Conservation (phyloP, 23 tunicate species). For the Styela plicata region DNA sequence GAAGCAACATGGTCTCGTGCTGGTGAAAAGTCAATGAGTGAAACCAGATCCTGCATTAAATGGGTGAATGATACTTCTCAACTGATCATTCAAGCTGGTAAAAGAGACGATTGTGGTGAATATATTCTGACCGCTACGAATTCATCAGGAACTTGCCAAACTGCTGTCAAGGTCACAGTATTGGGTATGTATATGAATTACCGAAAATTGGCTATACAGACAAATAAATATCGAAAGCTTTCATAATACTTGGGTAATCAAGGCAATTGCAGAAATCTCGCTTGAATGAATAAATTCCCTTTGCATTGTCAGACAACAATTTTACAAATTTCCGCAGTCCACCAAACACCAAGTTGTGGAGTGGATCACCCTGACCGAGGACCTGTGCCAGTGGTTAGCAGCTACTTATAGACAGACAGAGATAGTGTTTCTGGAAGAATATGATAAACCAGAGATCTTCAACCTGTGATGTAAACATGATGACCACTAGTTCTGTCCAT, state of each 20-base stretch:
- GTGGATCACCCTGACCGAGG: no score
- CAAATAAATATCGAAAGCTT: not conserved
- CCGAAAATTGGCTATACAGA: not conserved
- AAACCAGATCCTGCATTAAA: slow-evolving; percentile 45
- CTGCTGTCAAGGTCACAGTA: slow-evolving; percentile 61
- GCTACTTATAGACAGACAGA: no score
- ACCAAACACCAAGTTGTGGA: no score
- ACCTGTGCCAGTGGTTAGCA: no score
- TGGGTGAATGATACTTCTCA: slow-evolving; percentile 37
- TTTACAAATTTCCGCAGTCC: no score
- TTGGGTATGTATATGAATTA: slow-evolving; percentile 17
- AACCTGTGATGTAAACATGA: no score
- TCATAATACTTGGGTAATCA: not conserved
- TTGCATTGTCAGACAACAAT: no score
- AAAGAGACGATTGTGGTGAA: slow-evolving; percentile 63
- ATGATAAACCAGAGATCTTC: no score
- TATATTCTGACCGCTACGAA: slow-evolving; percentile 74
- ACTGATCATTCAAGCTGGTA: slow-evolving; percentile 38
- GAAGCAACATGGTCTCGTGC: slow-evolving; percentile 65
- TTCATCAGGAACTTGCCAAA: slow-evolving; percentile 42
- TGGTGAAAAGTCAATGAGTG: slow-evolving; percentile 51
- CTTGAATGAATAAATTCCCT: not conserved
- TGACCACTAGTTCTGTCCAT: no score
- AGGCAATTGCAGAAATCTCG: not conserved
- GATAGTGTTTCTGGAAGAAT: no score